phyloP scores from a whole-genome alignment of 2,888 invertebrate genomes.

The Drosophila longiperda region DNA sequence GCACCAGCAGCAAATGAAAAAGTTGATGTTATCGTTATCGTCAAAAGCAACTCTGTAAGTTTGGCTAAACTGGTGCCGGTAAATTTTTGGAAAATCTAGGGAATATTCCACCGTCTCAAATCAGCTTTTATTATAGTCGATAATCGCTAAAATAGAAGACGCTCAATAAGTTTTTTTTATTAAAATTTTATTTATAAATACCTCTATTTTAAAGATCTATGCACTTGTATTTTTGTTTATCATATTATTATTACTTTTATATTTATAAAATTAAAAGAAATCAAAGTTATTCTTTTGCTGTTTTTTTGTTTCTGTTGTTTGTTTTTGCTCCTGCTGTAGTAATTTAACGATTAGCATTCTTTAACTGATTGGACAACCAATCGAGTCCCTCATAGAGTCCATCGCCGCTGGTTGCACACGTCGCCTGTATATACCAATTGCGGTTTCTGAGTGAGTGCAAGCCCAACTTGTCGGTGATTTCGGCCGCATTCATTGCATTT shows the following conservation, averaged over 20 bases:
- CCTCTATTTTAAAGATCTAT: slow-evolving; percentile 70
- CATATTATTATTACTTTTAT: slow-evolving; percentile 73
- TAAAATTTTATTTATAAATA: slow-evolving; percentile 68
- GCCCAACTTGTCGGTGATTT: slow-evolving; percentile 99
- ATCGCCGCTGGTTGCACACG: slow-evolving; percentile 99
- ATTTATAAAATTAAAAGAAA: slow-evolving; percentile 76
- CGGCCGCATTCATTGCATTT: slow-evolving; percentile 99
- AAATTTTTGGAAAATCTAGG: slow-evolving; percentile 15
- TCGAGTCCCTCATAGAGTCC: slow-evolving; percentile 99
- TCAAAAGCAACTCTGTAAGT: slow-evolving; percentile 33
- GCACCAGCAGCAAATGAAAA: slow-evolving; percentile 21
- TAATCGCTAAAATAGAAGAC: slow-evolving; percentile 11
- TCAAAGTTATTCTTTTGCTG: too few species aligned
- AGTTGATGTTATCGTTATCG: slow-evolving; percentile 44
- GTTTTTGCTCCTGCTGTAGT: slow-evolving; percentile 56
- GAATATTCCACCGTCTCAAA: neutral
- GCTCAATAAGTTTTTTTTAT: slow-evolving; percentile 36
- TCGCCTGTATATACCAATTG: slow-evolving; percentile 98
- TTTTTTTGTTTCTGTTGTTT: slow-evolving; percentile 5
- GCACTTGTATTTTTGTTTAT: slow-evolving; percentile 72
- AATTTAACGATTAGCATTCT: slow-evolving; percentile 97
- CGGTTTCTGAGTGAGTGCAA: slow-evolving; percentile 99
- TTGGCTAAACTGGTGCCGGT: neutral
- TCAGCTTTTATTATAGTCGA: slow-evolving; percentile 3
- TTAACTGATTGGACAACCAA: slow-evolving; percentile 99